These are phyloP conservation scores for Hirtodrosophila cameraria DNA, from an alignment of 2,888 invertebrate species.

Conservation along the genomic window DNA sequence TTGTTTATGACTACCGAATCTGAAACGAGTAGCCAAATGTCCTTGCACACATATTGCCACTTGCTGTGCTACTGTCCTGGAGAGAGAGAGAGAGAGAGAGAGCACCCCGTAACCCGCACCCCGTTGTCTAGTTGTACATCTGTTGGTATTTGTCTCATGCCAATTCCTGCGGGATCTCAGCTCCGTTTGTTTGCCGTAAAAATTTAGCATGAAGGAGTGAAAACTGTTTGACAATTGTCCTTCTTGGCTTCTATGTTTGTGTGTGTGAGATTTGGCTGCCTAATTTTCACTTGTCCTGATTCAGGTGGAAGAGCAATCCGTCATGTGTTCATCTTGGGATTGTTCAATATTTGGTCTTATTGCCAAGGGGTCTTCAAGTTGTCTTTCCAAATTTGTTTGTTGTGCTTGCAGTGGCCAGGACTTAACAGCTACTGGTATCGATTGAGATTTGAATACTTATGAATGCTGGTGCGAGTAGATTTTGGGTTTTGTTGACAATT, in stretches of 20 bases:
- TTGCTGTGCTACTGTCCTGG: conserved; percentile 61
- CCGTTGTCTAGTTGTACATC: conserved; percentile 43
- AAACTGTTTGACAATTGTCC: conserved; percentile 65
- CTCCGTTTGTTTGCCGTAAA: conserved; percentile 60
- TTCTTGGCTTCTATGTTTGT: conserved; percentile 8
- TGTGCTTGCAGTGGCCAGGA: conserved; percentile 19
- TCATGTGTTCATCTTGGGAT: conserved; percentile 56
- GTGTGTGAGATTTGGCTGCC: conserved; percentile 17
- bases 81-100: no score
- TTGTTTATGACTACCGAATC: conserved; percentile 64
- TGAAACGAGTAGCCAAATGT: conserved; percentile 43
- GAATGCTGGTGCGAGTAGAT: conserved; percentile 13
- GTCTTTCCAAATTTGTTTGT: conserved; percentile 29
- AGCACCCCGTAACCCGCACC: conserved; percentile 37
- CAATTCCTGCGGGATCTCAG: conserved; percentile 59
- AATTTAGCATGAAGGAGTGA: conserved; percentile 81
- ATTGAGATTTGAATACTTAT: conserved; percentile 39
- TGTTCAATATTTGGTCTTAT: conserved; percentile 73
- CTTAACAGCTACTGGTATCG: conserved; percentile 47
- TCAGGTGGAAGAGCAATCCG: conserved; percentile 55
- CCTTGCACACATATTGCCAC: conserved; percentile 40
- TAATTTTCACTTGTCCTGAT: conserved; percentile 62
- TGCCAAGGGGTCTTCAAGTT: conserved; percentile 23
- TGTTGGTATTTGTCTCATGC: conserved; percentile 52
- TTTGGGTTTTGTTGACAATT: conserved; percentile 64